These are phyloP conservation scores for Drosophila borborema DNA, from an alignment of 2,888 invertebrate species.

Conservation along the genomic window DNA sequence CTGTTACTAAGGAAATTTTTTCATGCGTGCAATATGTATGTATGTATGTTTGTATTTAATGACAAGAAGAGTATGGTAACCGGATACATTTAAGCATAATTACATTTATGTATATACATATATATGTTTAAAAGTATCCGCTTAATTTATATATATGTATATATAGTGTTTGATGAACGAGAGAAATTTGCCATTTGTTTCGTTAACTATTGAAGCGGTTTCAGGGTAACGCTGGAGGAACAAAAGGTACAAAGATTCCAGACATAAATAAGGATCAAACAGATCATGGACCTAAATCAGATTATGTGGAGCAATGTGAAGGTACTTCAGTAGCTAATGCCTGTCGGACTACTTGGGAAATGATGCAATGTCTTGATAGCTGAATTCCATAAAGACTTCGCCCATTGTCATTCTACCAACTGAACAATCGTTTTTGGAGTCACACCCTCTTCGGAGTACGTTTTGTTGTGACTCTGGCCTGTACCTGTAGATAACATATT, in stretches of 20 bases:
- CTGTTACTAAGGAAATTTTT: slow-evolving; percentile 9
- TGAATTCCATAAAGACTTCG: no score
- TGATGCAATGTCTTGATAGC: no score
- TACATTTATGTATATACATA: slow-evolving; percentile 7
- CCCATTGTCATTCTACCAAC: no score
- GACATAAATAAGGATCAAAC: background rate
- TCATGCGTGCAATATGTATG: slow-evolving; percentile 34
- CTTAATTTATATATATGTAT: slow-evolving; percentile 1
- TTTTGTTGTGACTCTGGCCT: no score
- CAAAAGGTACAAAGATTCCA: background rate
- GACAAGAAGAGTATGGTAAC: slow-evolving; percentile 7
- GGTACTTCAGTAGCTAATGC: background rate
- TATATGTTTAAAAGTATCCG: background rate
- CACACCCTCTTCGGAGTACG: no score
- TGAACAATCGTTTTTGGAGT: no score
- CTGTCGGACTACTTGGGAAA: no score
- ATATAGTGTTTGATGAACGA: slow-evolving; percentile 1
- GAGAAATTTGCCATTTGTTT: background rate
- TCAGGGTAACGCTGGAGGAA: background rate
- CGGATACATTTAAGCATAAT: slow-evolving; percentile 14
- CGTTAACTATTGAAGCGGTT: background rate
- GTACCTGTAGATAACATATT: no score
- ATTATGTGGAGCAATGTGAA: background rate
- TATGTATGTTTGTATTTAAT: slow-evolving; percentile 16
- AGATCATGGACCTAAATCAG: background rate